Evolutionary conservation across 2,888 invertebrate species (phyloP).

Genomic region (Protonemura montana): DNA sequence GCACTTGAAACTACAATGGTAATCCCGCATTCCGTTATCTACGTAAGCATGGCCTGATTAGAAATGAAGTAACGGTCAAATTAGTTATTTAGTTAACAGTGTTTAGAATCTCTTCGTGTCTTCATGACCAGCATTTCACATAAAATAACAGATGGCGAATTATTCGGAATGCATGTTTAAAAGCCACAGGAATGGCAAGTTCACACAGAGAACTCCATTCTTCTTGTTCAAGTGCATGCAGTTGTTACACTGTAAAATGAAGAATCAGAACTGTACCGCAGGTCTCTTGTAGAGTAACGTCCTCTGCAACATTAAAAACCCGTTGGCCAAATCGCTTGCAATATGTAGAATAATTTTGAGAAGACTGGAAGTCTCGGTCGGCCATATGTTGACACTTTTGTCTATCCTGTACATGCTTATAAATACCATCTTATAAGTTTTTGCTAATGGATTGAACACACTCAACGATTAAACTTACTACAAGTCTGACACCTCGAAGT

Average conservation of each 20-base stretch:
- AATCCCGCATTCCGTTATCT: neutral
- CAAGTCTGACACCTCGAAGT: no score
- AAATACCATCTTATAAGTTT: no score
- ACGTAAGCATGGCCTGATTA: neutral
- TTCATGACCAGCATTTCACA: neutral
- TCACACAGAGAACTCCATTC: neutral
- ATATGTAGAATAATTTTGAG: neutral
- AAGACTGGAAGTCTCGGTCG: neutral
- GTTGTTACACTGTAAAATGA: neutral
- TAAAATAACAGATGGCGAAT: conserved; percentile 7
- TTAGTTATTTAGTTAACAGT: neutral
- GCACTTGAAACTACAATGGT: neutral
- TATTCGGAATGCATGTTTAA: neutral
- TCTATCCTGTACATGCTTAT: no score
- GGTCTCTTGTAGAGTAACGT: neutral
- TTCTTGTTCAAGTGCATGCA: conserved; percentile 7
- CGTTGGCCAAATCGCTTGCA: neutral
- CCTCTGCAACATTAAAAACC: neutral
- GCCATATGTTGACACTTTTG: neutral
- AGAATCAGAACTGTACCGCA: neutral
- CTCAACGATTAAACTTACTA: no score
- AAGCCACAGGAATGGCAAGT: conserved; percentile 4
- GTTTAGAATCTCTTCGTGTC: neutral
- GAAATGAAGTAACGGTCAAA: neutral
- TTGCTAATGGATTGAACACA: no score